Evolutionary conservation across 1,140 invertebrate genomes (phyloP).

Genomic region (Uloborus diversus): DNA sequence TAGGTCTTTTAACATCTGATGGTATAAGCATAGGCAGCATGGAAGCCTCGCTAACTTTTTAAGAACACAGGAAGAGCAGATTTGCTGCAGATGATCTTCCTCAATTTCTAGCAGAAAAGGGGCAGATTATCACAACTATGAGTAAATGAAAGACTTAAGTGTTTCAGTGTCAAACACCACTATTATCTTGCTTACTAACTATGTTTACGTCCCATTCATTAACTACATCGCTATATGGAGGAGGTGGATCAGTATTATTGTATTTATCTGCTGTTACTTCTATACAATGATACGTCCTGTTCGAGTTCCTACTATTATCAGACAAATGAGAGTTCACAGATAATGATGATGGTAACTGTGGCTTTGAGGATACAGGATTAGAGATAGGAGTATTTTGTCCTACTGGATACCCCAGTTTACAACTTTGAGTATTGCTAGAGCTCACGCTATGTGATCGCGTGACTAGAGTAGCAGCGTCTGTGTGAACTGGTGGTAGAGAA

Average conservation of each 20-base stretch:
- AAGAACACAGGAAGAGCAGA: conserved; percentile 37
- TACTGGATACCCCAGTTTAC: background rate
- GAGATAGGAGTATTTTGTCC: background rate
- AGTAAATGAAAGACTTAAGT: conserved; percentile 49
- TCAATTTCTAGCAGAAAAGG: conserved; percentile 13
- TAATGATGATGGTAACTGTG: conserved; percentile 27
- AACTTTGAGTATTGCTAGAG: conserved; percentile 31
- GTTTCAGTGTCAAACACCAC: conserved; percentile 35
- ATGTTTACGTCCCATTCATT: conserved; percentile 37
- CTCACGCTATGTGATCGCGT: conserved; percentile 58
- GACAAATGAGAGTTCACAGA: conserved; percentile 29
- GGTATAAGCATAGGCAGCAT: conserved; percentile 34
- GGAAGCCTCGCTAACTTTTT: conserved; percentile 34
- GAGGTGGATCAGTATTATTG: conserved; percentile 40
- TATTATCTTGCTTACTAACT: conserved; percentile 40
- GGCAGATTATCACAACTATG: conserved; percentile 54
- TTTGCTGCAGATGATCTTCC: conserved; percentile 26
- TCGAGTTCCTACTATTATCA: conserved; percentile 31
- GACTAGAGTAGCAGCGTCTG: conserved; percentile 55
- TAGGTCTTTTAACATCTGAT: conserved; percentile 30
- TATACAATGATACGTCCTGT: conserved; percentile 34
- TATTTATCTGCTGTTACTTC: conserved; percentile 38
- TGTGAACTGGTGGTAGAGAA: conserved; percentile 22
- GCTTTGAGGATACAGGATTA: conserved; percentile 19
- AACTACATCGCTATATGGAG: conserved; percentile 45